A percentile compares a stretch with the other conserved stretches of the same genome.
phyloP scores from a whole-genome alignment of 1,140 invertebrate genomes.

The Caenorhabditis tropicalis region DNA sequence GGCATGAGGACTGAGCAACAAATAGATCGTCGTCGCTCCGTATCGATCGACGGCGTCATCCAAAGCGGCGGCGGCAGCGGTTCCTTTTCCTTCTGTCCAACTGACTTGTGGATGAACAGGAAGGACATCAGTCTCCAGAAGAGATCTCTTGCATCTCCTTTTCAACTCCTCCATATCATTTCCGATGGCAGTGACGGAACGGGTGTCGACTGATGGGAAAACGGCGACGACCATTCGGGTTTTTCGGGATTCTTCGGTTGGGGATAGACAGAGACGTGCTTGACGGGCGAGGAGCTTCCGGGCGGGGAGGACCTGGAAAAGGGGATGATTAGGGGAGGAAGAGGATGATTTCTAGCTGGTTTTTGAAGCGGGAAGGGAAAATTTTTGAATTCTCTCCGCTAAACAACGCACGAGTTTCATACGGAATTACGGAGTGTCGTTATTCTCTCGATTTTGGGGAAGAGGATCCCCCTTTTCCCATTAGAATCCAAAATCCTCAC shows the following conservation, averaged over 20 bases:
- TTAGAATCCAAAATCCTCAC: neutral
- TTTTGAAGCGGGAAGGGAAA: too few relatives aligned
- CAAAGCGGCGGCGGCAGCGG: conserved; percentile 63
- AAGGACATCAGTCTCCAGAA: conserved; percentile 21
- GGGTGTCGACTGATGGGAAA: conserved; percentile 55
- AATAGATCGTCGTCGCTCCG: conserved; percentile 67
- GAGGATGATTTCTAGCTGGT: too few relatives aligned
- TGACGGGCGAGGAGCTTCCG: conserved; percentile 49
- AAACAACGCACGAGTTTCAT: too few relatives aligned
- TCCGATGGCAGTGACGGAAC: conserved; percentile 50
- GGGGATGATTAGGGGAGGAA: too few relatives aligned
- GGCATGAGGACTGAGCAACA: conserved; percentile 68
- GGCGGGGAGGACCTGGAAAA: conserved; percentile 42
- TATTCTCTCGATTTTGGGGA: neutral
- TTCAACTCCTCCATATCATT: conserved; percentile 68
- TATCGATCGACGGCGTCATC: conserved; percentile 71
- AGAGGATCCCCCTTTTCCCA: neutral
- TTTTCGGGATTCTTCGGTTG: conserved; percentile 48
- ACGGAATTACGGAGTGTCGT: neutral
- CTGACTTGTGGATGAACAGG: neutral
- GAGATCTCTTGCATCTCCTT: conserved; percentile 53
- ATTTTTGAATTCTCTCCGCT: too few relatives aligned
- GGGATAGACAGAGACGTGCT: conserved; percentile 46
- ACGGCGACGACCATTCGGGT: conserved; percentile 55
- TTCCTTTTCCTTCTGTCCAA: conserved; percentile 37